Conservation (phyloP, 2,113 vertebrate genomes). For the Elachura formosa region DNA sequence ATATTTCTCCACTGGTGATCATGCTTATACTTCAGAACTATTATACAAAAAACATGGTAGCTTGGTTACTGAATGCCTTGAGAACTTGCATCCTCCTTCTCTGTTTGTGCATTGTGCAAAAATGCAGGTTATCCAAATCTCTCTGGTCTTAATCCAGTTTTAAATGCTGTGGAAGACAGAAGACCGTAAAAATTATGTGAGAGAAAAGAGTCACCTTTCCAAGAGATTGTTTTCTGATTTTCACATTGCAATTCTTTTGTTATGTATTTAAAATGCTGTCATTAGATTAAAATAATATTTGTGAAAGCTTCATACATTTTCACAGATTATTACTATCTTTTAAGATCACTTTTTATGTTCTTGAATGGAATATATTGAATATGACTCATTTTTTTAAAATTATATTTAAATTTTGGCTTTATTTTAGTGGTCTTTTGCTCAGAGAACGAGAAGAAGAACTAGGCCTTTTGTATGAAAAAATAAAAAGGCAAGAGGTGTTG, state of each 20-base stretch:
- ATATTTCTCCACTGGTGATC: background rate
- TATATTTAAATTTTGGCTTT: background rate
- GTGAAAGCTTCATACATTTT: background rate
- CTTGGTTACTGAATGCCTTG: background rate
- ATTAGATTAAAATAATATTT: background rate
- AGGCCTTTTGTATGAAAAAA: constrained; percentile 79
- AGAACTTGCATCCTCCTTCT: background rate
- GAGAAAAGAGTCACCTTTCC: background rate
- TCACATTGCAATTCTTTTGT: background rate
- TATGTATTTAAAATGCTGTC: background rate
- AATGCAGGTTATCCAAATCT: background rate
- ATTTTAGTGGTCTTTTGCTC: constrained; percentile 80
- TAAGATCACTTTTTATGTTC: background rate
- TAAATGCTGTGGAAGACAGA: background rate
- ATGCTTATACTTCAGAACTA: background rate
- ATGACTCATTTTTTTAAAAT: background rate
- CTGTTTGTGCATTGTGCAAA: background rate
- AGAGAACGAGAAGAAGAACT: constrained; percentile 86
- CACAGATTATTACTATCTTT: background rate
- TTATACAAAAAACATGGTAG: background rate
- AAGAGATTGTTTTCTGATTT: background rate
- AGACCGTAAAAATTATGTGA: background rate
- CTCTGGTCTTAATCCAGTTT: background rate
- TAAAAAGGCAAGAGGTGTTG: constrained; percentile 78
- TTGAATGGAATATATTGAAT: background rate